Evolutionary conservation across 2,797 vertebrate genomes (phyloP).

Genomic region (Sebastolobus altivelis): DNA sequence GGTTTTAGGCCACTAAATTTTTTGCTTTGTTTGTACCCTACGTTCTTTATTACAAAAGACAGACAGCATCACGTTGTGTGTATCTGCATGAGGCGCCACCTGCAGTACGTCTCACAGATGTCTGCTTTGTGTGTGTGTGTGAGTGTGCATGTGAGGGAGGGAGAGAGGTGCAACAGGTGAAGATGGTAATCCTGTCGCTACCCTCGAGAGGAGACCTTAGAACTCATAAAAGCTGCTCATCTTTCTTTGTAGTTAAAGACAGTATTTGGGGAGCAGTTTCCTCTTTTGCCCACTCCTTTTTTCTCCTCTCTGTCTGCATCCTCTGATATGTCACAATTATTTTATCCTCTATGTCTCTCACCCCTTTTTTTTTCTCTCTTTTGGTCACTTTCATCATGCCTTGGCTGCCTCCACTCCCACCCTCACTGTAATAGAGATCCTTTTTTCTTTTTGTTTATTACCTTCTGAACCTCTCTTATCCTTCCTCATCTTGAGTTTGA

Average conservation of each 20-base stretch:
- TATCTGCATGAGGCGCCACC: slow-evolving; percentile 3
- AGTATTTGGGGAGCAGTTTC: slow-evolving; percentile 44
- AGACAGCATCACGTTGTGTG: not conserved
- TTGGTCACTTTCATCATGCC: slow-evolving; percentile 21
- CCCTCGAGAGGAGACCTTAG: slow-evolving; percentile 56
- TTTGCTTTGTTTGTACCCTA: slow-evolving; percentile 10
- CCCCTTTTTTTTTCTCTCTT: not conserved
- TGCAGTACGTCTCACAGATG: slow-evolving; percentile 11
- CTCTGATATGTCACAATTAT: slow-evolving; percentile 40
- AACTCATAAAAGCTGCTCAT: slow-evolving; percentile 58
- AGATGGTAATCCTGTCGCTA: slow-evolving; percentile 54
- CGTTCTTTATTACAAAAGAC: slow-evolving; percentile 14
- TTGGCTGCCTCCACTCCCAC: not conserved
- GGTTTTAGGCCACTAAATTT: not conserved
- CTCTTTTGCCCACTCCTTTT: slow-evolving; percentile 1
- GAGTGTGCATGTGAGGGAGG: not conserved
- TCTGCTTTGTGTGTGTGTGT: slow-evolving; percentile 14
- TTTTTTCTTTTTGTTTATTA: slow-evolving; percentile 15
- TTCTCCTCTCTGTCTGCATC: slow-evolving; percentile 12
- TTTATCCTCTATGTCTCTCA: slow-evolving; percentile 2
- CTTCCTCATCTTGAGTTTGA: not conserved
- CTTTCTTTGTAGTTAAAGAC: slow-evolving; percentile 49
- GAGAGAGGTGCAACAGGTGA: slow-evolving; percentile 57
- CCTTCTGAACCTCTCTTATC: slow-evolving; percentile 4
- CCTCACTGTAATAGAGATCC: slow-evolving; percentile 1